phyloP scores from a whole-genome alignment of 2,888 invertebrate species.

The Scaptomyza flava region DNA sequence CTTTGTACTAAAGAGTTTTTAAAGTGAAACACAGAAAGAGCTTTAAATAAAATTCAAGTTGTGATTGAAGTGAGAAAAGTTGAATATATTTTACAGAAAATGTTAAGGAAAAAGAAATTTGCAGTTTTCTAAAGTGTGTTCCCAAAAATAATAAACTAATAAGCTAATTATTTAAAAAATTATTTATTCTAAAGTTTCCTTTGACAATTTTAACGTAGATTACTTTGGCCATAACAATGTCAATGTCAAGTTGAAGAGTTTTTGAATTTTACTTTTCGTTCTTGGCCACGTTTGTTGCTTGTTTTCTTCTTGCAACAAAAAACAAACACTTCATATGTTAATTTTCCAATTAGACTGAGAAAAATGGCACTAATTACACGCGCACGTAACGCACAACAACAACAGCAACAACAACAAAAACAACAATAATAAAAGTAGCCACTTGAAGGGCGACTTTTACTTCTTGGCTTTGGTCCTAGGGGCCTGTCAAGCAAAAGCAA shows the following conservation, averaged over 20 bases:
- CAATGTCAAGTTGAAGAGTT: slow-evolving; percentile 21
- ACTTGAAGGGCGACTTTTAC: slow-evolving; percentile 67
- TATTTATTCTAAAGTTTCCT: no score
- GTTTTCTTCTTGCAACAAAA: slow-evolving; percentile 30
- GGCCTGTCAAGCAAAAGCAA: slow-evolving; percentile 20
- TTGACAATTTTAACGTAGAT: no score
- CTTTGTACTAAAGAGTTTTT: slow-evolving; percentile 20
- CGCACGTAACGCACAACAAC: slow-evolving; percentile 57
- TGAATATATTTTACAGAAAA: background rate
- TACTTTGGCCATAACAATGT: background rate
- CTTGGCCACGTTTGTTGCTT: slow-evolving; percentile 24
- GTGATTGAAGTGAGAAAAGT: background rate
- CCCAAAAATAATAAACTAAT: background rate
- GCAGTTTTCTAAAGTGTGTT: no score
- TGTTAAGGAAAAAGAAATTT: no score
- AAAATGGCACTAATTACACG: slow-evolving; percentile 78
- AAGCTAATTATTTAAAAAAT: background rate
- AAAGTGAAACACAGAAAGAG: slow-evolving; percentile 10
- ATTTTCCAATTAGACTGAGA: slow-evolving; percentile 77
- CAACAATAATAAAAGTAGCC: slow-evolving; percentile 66
- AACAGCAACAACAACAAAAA: slow-evolving; percentile 24
- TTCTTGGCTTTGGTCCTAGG: slow-evolving; percentile 37
- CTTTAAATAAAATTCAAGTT: slow-evolving; percentile 13
- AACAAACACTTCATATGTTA: slow-evolving; percentile 80
- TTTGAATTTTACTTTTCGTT: slow-evolving; percentile 21